phyloP scores from a whole-genome alignment of 2,797 vertebrate species.

The Notamacropus eugenii region DNA sequence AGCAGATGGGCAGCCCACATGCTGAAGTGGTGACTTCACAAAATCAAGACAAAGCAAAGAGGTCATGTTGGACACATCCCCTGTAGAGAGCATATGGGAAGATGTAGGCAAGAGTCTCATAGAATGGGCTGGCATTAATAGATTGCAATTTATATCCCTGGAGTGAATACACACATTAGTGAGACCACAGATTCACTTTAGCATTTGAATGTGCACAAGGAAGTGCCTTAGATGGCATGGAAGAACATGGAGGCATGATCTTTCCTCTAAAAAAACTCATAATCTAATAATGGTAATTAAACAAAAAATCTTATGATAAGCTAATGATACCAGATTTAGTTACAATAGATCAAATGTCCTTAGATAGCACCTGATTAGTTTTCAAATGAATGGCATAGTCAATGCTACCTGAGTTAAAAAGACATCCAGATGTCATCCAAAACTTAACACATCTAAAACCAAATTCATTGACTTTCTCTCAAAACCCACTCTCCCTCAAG shows the following conservation, averaged over 20 bases:
- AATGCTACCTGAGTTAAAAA: neutral
- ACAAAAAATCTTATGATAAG: too few species aligned
- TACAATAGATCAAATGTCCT: neutral
- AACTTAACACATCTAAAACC: neutral
- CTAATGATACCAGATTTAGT: neutral
- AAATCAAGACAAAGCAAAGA: neutral
- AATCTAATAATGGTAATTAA: neutral
- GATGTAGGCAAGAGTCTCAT: neutral
- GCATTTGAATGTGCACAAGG: neutral
- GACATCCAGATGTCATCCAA: neutral
- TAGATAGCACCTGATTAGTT: neutral
- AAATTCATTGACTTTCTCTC: neutral
- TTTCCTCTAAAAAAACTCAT: neutral
- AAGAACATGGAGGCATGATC: neutral
- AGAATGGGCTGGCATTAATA: neutral
- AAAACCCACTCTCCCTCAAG: neutral
- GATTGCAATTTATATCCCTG: neutral
- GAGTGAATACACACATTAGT: neutral
- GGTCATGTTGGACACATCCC: neutral
- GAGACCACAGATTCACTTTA: neutral
- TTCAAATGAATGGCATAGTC: neutral
- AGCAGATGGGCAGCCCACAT: neutral
- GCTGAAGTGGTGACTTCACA: neutral
- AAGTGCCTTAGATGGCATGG: neutral
- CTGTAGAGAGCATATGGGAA: neutral